phyloP scores from a whole-genome alignment of 2,113 vertebrate species.

The Eidolon helvum region DNA sequence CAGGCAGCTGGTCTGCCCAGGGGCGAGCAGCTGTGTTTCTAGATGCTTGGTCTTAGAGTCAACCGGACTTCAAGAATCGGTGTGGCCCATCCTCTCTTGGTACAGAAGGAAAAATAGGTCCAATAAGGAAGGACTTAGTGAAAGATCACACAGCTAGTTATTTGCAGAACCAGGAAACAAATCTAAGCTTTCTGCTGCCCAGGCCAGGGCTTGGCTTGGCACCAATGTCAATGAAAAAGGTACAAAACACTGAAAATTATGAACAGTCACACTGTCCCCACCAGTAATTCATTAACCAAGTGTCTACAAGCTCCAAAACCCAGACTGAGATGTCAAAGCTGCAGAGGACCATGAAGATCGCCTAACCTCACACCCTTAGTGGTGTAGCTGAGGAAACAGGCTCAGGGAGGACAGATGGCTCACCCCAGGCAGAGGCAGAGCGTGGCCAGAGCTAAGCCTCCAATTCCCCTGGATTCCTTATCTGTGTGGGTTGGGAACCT shows the following conservation, averaged over 20 bases:
- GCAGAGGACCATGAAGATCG: not conserved
- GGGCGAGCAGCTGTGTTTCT: not conserved
- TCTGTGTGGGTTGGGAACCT: not conserved
- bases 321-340: not conserved
- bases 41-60: not conserved
- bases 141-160: not conserved
- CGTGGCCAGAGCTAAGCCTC: not conserved
- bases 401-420: not conserved
- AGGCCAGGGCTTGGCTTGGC: not conserved
- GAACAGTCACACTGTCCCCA: not conserved
- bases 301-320: not conserved
- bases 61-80: not conserved
- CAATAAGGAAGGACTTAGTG: not conserved
- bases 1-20: too few relatives aligned
- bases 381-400: not conserved
- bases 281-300: not conserved
- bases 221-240: not conserved
- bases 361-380: not conserved
- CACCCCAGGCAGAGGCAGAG: not conserved
- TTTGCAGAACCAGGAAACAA: not conserved
- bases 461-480: not conserved
- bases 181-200: not conserved
- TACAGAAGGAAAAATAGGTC: not conserved
- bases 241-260: not conserved
- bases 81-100: not conserved